phyloP scores from a whole-genome alignment of 2,113 vertebrate genomes.

The Carassius gibelio region DNA sequence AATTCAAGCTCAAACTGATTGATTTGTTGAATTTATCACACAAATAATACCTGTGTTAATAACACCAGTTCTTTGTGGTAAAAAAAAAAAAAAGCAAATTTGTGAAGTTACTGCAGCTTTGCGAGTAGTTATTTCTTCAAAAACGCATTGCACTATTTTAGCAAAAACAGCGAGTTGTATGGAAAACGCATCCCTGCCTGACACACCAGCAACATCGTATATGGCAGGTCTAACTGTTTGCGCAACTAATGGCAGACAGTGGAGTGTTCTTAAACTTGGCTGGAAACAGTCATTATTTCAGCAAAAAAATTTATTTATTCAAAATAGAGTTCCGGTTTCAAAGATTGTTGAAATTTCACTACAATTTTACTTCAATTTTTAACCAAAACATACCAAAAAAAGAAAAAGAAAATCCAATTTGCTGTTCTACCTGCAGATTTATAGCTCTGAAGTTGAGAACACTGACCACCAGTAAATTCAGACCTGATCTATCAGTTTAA shows the following conservation, averaged over 20 bases:
- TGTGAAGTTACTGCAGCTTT: background rate
- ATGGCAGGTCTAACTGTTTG: background rate
- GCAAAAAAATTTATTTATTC: background rate
- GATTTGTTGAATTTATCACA: background rate
- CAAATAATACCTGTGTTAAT: no score
- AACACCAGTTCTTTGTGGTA: background rate
- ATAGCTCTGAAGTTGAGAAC: background rate
- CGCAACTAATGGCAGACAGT: background rate
- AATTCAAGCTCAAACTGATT: background rate
- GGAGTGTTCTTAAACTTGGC: background rate
- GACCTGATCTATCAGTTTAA: conserved; percentile 34
- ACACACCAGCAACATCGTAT: background rate
- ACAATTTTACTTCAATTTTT: background rate
- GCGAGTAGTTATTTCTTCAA: background rate
- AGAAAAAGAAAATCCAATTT: background rate
- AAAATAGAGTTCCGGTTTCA: background rate
- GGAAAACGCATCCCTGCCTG: background rate
- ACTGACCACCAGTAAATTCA: background rate
- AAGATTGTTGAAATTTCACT: background rate
- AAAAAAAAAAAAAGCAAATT: background rate
- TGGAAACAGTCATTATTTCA: background rate
- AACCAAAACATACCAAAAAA: background rate
- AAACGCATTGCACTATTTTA: background rate
- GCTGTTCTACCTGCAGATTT: background rate
- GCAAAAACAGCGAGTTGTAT: background rate